Conservation (phyloP, 2,888 invertebrate genomes). For the Furcula furcula region DNA sequence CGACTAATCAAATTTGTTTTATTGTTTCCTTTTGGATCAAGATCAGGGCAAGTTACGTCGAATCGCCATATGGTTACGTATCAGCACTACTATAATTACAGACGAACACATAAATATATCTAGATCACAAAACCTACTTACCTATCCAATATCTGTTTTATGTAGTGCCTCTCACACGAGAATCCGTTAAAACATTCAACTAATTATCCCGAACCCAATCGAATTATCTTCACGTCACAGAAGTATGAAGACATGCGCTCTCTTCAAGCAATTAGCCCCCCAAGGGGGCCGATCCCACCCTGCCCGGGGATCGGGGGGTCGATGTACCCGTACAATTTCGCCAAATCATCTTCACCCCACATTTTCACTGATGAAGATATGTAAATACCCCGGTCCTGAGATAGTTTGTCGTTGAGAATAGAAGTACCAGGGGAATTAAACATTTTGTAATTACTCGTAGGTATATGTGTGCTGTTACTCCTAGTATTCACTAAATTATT, state of each 20-base stretch:
- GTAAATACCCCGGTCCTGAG: constrained; percentile 57
- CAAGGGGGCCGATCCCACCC: constrained; percentile 18
- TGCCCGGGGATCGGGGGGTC: constrained; percentile 18
- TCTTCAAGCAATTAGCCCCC: constrained; percentile 60
- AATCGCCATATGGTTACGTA: too few species aligned
- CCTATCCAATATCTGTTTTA: neutral
- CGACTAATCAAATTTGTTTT: too few species aligned
- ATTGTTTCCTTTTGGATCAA: too few species aligned
- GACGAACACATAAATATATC: too few species aligned
- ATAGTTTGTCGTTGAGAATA: constrained; percentile 44
- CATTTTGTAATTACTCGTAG: too few species aligned
- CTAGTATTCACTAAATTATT: too few species aligned
- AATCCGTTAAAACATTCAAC: constrained; percentile 17
- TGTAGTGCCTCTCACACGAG: neutral
- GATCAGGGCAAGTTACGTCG: too few species aligned
- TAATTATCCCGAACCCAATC: constrained; percentile 69
- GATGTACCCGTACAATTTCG: constrained; percentile 51
- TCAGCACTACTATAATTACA: too few species aligned
- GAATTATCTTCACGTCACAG: constrained; percentile 68
- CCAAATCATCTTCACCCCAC: constrained; percentile 75
- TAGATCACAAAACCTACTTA: neutral
- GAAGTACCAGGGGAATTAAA: constrained; percentile 24
- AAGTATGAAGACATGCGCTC: constrained; percentile 68
- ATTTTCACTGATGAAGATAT: constrained; percentile 73
- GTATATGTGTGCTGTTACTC: too few species aligned